These are phyloP conservation scores for Acanthochromis polyacanthus DNA, from an alignment of 2,113 vertebrate genomes.

Conservation along the genomic window DNA sequence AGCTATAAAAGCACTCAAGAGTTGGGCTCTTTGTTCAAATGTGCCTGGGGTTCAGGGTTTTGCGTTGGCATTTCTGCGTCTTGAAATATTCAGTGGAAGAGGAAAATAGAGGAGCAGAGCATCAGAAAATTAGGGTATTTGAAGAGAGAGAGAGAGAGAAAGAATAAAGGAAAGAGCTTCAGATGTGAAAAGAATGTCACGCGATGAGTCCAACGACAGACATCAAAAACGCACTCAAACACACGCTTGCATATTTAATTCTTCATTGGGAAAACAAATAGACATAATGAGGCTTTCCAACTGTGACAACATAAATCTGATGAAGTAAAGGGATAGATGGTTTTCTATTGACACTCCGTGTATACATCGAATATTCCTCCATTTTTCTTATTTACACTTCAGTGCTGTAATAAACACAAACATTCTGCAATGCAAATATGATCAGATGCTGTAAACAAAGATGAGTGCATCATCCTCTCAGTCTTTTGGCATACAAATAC, in stretches of 20 bases:
- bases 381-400: conserved; percentile 40
- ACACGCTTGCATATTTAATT: conserved; percentile 66
- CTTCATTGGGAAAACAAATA: conserved; percentile 75
- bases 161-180: neutral
- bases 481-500: conserved; percentile 54
- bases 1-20: conserved; percentile 76
- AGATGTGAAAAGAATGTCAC: conserved; percentile 49
- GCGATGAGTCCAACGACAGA: conserved; percentile 15
- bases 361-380: conserved; percentile 16
- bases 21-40: conserved; percentile 55
- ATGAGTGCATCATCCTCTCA: conserved; percentile 38
- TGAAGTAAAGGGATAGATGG: conserved; percentile 33
- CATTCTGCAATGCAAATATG: conserved; percentile 39
- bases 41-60: conserved; percentile 60
- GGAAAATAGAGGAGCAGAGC: conserved; percentile 43
- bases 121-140: conserved; percentile 30
- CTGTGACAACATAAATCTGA: conserved; percentile 50
- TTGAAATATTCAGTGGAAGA: conserved; percentile 71
- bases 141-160: neutral
- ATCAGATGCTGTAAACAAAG: conserved; percentile 69
- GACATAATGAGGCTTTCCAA: conserved; percentile 57
- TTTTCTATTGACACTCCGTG: conserved; percentile 21
- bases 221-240: conserved; percentile 1
- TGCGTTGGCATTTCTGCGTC: conserved; percentile 37
- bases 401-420: conserved; percentile 21